Evolutionary conservation across 2,888 invertebrate genomes (phyloP).

Genomic region (Limenitis camilla): DNA sequence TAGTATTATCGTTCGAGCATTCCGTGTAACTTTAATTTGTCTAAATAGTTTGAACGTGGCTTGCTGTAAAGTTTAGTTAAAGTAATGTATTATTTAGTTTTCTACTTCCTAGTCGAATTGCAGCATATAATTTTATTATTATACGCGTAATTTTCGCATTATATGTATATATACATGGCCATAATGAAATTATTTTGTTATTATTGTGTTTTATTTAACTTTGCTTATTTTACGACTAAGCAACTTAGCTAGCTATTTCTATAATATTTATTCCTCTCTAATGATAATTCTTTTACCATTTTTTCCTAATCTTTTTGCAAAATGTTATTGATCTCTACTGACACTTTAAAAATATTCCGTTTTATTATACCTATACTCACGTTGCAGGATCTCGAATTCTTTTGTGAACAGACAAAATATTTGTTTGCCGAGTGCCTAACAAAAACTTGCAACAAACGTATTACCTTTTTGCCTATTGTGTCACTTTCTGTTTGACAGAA

Average conservation of each 20-base stretch:
- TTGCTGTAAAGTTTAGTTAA: neutral
- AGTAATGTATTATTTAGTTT: constrained; percentile 1
- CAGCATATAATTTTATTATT: too few relatives aligned
- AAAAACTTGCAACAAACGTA: constrained; percentile 34
- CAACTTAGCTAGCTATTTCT: too few relatives aligned
- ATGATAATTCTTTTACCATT: too few relatives aligned
- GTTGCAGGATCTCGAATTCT: constrained; percentile 7
- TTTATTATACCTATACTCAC: neutral
- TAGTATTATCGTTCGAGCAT: constrained; percentile 42
- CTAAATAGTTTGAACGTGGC: constrained; percentile 5
- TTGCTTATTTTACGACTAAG: too few relatives aligned
- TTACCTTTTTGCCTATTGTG: constrained; percentile 44
- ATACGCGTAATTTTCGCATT: too few relatives aligned
- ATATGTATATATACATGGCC: too few relatives aligned
- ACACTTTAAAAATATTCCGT: neutral
- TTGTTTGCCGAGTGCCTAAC: constrained; percentile 28
- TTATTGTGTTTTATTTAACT: too few relatives aligned
- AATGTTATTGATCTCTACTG: neutral
- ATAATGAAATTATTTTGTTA: too few relatives aligned
- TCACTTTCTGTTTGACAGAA: constrained; percentile 50
- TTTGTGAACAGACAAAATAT: constrained; percentile 16
- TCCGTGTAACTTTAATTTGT: constrained; percentile 13
- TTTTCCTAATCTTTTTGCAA: neutral
- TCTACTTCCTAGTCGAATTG: too few relatives aligned
- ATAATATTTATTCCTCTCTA: too few relatives aligned